These are phyloP conservation scores for Papilio gigon DNA, from an alignment of 2,888 invertebrate genomes.

Conservation along the genomic window DNA sequence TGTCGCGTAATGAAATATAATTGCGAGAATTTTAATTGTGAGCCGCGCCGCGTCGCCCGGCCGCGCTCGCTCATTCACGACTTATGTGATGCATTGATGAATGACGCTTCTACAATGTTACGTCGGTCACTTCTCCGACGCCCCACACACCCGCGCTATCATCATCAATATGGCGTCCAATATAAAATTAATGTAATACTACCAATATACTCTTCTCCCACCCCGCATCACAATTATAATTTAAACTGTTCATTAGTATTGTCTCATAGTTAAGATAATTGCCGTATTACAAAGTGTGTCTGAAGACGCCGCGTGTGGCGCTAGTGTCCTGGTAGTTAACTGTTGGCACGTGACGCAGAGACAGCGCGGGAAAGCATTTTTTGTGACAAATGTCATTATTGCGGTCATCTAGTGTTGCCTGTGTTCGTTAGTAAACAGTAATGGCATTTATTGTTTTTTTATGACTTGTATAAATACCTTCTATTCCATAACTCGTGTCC, in stretches of 20 bases:
- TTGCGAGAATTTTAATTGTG: conserved; percentile 72
- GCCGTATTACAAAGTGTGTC: too few relatives aligned
- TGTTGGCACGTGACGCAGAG: not conserved
- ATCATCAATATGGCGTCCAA: not conserved
- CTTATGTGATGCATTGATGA: conserved; percentile 47
- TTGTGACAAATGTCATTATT: conserved; percentile 15
- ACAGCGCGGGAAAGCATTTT: conserved; percentile 16
- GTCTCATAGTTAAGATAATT: too few relatives aligned
- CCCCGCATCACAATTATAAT: too few relatives aligned
- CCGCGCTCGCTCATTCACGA: conserved; percentile 52
- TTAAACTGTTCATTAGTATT: too few relatives aligned
- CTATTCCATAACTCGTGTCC: not conserved
- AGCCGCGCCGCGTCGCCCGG: conserved; percentile 50
- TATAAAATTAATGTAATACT: not conserved
- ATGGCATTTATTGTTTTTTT: not conserved
- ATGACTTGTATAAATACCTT: not conserved
- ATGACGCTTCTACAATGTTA: conserved; percentile 31
- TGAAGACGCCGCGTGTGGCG: not conserved
- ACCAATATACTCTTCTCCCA: too few relatives aligned
- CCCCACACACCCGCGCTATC: not conserved
- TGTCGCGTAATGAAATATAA: conserved; percentile 61
- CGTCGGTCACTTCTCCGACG: conserved; percentile 8
- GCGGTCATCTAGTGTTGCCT: not conserved
- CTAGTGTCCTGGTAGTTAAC: conserved; percentile 14
- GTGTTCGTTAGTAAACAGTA: not conserved